phyloP scores from a whole-genome alignment of 1,140 invertebrate genomes.

The Stegodyphus mimosarum region DNA sequence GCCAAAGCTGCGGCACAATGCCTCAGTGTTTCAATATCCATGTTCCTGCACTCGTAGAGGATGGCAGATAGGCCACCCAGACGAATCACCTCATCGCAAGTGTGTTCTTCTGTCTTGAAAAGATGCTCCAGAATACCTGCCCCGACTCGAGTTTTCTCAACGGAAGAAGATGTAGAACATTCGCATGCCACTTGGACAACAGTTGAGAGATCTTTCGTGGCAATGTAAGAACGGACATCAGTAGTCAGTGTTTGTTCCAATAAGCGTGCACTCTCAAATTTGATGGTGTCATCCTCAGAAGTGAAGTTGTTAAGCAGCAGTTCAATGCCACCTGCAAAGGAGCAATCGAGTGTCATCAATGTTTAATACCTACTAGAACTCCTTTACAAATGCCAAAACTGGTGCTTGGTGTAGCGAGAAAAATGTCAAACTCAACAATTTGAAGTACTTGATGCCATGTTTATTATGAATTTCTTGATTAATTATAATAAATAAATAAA shows the following conservation, averaged over 20 bases:
- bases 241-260: conserved; percentile 95
- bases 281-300: conserved; percentile 74
- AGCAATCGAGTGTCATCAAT: not conserved
- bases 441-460: too few species aligned
- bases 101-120: conserved; percentile 97
- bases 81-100: conserved; percentile 81
- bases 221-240: conserved; percentile 93
- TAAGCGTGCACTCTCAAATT: conserved; percentile 86
- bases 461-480: too few species aligned
- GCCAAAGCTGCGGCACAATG: conserved; percentile 97
- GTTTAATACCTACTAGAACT: too few species aligned
- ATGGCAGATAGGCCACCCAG: conserved; percentile 77
- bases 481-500: too few species aligned
- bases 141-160: conserved; percentile 84
- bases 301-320: conserved; percentile 86
- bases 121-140: conserved; percentile 96
- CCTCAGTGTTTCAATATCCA: conserved; percentile 89
- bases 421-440: too few species aligned
- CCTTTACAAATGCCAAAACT: too few species aligned
- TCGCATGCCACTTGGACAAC: conserved; percentile 83
- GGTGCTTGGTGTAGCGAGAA: too few species aligned
- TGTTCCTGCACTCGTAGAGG: conserved; percentile 93
- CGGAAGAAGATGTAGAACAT: conserved; percentile 36
- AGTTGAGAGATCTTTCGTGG: conserved; percentile 86
- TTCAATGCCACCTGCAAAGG: conserved; percentile 85